Evolutionary conservation across 2,113 vertebrate genomes (phyloP).

Genomic region (Burhinus oedicnemus): DNA sequence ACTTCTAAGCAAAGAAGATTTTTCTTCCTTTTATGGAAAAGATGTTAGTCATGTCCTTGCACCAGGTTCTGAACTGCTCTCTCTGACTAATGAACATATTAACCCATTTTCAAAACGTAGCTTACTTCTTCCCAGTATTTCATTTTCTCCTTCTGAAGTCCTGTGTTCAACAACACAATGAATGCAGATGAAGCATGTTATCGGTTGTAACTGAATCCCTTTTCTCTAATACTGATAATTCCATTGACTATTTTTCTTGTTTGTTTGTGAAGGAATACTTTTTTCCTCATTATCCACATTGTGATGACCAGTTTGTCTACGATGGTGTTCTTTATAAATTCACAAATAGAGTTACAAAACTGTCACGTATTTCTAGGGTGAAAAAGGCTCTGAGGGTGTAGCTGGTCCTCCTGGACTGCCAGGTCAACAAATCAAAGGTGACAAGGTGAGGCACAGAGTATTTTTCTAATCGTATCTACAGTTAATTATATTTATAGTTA

Average conservation of each 20-base stretch:
- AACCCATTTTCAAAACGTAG: not conserved
- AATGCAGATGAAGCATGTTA: not conserved
- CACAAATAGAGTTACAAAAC: not conserved
- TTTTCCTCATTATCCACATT: not conserved
- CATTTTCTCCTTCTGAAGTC: not conserved
- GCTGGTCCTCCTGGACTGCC: constrained; percentile 75
- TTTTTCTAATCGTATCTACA: not conserved
- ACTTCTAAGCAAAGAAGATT: not conserved
- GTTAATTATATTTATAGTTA: not conserved
- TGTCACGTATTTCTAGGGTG: constrained; percentile 78
- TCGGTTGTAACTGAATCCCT: not conserved
- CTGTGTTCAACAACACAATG: not conserved
- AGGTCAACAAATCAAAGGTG: constrained; percentile 81
- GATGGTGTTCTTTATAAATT: not conserved
- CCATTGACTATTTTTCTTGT: not conserved
- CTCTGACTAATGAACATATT: not conserved
- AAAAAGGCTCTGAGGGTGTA: constrained; percentile 82
- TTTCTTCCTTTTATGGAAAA: constrained; percentile 12
- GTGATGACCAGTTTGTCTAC: not conserved
- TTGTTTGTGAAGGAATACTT: not conserved
- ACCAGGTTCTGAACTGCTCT: not conserved
- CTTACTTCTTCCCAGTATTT: not conserved
- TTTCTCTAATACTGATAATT: not conserved
- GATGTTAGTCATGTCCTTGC: not conserved
- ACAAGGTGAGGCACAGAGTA: constrained; percentile 77